A percentile compares a stretch with the other conserved stretches of the same genome.
Conservation (phyloP, 2,888 invertebrate species). For the Perizoma flavofasciatum region DNA sequence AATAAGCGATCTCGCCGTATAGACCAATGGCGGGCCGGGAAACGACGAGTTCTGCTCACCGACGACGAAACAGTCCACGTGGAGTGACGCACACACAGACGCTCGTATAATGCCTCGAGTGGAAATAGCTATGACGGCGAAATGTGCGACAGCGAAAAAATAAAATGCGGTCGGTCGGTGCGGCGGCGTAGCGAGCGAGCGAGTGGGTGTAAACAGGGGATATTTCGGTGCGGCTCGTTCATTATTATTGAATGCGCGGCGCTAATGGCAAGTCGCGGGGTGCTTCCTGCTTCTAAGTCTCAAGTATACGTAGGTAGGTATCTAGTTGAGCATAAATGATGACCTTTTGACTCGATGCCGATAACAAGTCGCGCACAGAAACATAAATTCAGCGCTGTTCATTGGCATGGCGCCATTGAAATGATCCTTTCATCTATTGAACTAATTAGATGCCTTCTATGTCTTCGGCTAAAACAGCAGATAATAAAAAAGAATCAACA, state of each 20-base stretch:
- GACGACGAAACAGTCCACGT: slow-evolving; percentile 80
- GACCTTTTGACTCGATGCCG: slow-evolving; percentile 32
- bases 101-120: slow-evolving; percentile 82
- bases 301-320: slow-evolving; percentile 25
- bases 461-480: slow-evolving; percentile 1
- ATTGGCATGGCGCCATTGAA: not conserved
- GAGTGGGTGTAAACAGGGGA: slow-evolving; percentile 84
- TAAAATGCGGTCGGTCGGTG: slow-evolving; percentile 84
- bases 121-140: slow-evolving; percentile 85
- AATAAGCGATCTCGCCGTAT: slow-evolving; percentile 79
- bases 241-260: slow-evolving; percentile 83
- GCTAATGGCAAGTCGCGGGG: slow-evolving; percentile 71
- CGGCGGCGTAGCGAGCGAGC: slow-evolving; percentile 68
- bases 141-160: slow-evolving; percentile 85
- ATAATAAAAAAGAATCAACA: not conserved
- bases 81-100: slow-evolving; percentile 76
- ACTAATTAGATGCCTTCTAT: not conserved
- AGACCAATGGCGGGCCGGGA: slow-evolving; percentile 60
- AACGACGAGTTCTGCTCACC: slow-evolving; percentile 71
- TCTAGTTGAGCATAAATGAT: slow-evolving; percentile 41
- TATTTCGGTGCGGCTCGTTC: slow-evolving; percentile 82
- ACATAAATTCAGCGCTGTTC: slow-evolving; percentile 5
- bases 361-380: slow-evolving; percentile 13
- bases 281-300: slow-evolving; percentile 39
- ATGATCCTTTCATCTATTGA: slow-evolving; percentile 1